These are phyloP conservation scores for Lamellibrachia columna DNA, from an alignment of 2,888 invertebrate genomes.

Conservation along the genomic window DNA sequence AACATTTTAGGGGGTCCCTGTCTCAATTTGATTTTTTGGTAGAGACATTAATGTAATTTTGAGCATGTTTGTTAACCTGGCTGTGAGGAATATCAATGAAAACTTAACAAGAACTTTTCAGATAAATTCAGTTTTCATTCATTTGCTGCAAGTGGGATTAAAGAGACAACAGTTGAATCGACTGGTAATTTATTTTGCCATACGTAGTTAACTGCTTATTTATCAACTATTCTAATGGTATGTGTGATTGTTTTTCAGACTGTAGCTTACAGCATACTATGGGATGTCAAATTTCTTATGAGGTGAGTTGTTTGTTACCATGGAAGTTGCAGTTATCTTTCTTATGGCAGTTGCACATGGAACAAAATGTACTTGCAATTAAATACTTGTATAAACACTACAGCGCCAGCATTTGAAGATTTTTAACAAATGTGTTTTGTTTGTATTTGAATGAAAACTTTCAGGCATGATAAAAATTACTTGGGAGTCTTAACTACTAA, in stretches of 20 bases:
- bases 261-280: constrained; percentile 80
- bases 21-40: too few species aligned
- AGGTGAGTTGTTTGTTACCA: constrained; percentile 8
- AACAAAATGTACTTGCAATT: too few species aligned
- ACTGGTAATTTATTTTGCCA: background rate
- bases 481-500: too few species aligned
- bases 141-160: background rate
- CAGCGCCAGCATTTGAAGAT: too few species aligned
- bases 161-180: background rate
- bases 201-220: background rate
- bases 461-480: too few species aligned
- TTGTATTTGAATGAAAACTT: too few species aligned
- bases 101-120: background rate
- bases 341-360: too few species aligned
- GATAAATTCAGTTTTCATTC: background rate
- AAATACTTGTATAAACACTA: too few species aligned
- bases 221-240: background rate
- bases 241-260: constrained; percentile 59
- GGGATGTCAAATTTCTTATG: constrained; percentile 92
- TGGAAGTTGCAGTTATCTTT: background rate
- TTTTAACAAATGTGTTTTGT: too few species aligned
- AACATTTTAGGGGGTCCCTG: constrained; percentile 31
- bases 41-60: too few species aligned
- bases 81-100: too few species aligned
- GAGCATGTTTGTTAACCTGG: too few species aligned